Evolutionary conservation across 2,888 invertebrate genomes (phyloP), one percentile per base, ranked within the genome.

Genomic region (Synanthedon andrenaeformis): DNA sequence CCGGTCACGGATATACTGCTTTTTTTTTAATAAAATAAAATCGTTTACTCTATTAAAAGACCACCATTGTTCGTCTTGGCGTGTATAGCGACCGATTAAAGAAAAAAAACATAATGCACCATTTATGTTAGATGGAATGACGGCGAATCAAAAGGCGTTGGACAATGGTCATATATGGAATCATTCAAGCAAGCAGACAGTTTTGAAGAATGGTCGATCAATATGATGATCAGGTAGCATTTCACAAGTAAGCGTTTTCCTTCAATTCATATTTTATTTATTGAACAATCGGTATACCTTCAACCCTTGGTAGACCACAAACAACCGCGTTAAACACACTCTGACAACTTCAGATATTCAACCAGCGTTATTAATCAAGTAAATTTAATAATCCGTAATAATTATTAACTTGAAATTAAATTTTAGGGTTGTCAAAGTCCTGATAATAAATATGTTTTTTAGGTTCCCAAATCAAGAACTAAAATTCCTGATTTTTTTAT

Each of bases 111-210:
- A 72, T 61, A 66, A 70, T 70, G 68, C 70, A 60, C 64, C 60
- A 35, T 35, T 35, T 35, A 35, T 35, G 64, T 68, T 52, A 55
- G 55, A 70, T 66, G 67, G 67, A 66, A 63, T 62, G 62, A 69
- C 66, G 67, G 68, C 71, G 79, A 79, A 86, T 86, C 86, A 82
- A 86, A 86, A 76, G 82, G 67, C 56, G 66, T 84, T 80, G 87
- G 87, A 87, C 86, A 87, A 87, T 85, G 86, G 86, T 87, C 86
- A 85, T 72, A 23, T 23, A 79, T 70, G 71, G 65, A 70, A 75
- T 75, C 74, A 66, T 69, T 76, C 74, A 70, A 66, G 66, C 64
- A 59, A 68, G 68, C 67, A 70, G 71, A 73, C 70, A 67, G 68
- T 65, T 72, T 56, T 59, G 72, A 76, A 71, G 74, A 76, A 79